phyloP scores from a whole-genome alignment of 2,113 vertebrate species.

The Pseudolaguvia tuberculata region DNA sequence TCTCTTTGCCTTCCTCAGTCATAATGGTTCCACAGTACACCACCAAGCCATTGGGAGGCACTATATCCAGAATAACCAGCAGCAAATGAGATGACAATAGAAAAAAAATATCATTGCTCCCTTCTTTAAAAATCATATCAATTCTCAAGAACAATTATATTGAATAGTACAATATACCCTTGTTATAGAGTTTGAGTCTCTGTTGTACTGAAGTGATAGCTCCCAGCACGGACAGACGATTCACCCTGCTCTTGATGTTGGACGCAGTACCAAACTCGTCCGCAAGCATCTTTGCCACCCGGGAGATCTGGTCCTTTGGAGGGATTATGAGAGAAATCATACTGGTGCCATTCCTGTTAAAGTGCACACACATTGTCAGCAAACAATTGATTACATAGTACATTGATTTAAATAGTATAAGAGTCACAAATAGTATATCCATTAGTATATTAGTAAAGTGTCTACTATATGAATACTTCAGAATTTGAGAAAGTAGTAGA shows the following conservation, averaged over 20 bases:
- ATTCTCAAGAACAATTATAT: neutral
- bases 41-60: constrained; percentile 98
- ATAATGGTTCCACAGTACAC: constrained; percentile 99
- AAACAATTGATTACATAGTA: too few species aligned
- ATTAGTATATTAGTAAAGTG: too few species aligned
- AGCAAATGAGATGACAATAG: constrained; percentile 44
- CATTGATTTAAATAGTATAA: too few species aligned
- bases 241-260: constrained; percentile 98
- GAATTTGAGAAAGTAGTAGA: too few species aligned
- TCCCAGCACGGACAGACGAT: constrained; percentile 96
- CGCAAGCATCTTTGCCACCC: constrained; percentile 99
- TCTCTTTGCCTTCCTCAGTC: constrained; percentile 99
- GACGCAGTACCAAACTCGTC: constrained; percentile 98
- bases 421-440: too few species aligned
- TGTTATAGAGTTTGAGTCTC: constrained; percentile 99
- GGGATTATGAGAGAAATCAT: constrained; percentile 99
- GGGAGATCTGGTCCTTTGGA: constrained; percentile 99
- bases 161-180: constrained; percentile 71
- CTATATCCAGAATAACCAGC: constrained; percentile 61
- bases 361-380: neutral
- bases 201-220: constrained; percentile 99
- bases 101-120: neutral
- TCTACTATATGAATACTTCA: too few species aligned
- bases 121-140: too few species aligned
- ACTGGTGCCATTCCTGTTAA: constrained; percentile 93